phyloP scores from a whole-genome alignment of 53 echinoderm and acorn worm species.

The Holothuria scabra region DNA sequence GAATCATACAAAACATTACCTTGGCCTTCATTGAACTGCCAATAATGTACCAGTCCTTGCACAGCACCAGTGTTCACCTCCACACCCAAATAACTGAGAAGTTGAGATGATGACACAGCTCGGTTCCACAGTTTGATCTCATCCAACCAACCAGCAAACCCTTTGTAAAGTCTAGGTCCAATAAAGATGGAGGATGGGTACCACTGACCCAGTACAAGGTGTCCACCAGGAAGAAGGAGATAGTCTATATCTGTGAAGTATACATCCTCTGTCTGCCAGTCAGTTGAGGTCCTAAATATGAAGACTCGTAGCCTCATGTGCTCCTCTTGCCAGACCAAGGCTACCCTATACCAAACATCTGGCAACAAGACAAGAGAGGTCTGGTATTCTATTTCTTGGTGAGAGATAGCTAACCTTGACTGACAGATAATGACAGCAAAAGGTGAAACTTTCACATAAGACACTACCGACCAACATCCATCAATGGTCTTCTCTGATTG shows the following conservation, averaged over 20 bases:
- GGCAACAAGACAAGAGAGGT: constrained; percentile 48
- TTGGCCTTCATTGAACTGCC: constrained; percentile 82
- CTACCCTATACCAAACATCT: constrained; percentile 78
- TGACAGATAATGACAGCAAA: constrained; percentile 66
- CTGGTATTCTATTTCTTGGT: constrained; percentile 33
- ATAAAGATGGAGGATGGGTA: constrained; percentile 57
- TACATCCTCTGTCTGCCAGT: constrained; percentile 58
- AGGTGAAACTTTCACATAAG: constrained; percentile 67
- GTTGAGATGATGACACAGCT: constrained; percentile 54
- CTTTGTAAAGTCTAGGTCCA: constrained; percentile 63
- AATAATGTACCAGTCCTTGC: constrained; percentile 66
- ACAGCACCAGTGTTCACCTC: constrained; percentile 35
- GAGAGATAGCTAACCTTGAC: background rate
- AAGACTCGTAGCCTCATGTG: constrained; percentile 65
- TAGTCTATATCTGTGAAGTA: constrained; percentile 41
- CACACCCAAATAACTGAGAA: constrained; percentile 49
- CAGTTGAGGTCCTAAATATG: constrained; percentile 52
- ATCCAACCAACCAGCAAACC: constrained; percentile 80
- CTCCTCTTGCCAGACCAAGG: constrained; percentile 74
- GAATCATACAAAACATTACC: constrained; percentile 66
- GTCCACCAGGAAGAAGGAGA: constrained; percentile 75
- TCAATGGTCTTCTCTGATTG: constrained; percentile 34
- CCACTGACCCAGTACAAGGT: constrained; percentile 81
- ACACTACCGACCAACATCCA: constrained; percentile 70
- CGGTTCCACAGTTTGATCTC: constrained; percentile 86